Evolutionary conservation across 2,797 vertebrate species (phyloP), one percentile per base, ranked within the genome.

Genomic region (Pangasius larnaudii): DNA sequence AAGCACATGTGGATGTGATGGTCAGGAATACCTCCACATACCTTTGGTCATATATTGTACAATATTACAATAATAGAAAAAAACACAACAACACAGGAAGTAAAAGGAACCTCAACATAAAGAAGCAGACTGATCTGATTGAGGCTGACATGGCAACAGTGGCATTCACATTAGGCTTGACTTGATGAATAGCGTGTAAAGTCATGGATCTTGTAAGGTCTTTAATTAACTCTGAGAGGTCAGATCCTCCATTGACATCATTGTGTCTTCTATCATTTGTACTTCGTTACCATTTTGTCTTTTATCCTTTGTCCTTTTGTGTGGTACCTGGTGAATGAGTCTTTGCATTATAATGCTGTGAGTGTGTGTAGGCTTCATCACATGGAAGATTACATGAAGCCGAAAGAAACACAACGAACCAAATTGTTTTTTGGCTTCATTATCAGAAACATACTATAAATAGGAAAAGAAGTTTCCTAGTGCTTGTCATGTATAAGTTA

Each of bases 211-310:
- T 65, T 46, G 49, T 67, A 27, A 51, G 42, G 16, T 61, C 79
- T 61, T 82, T 83, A 83, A 83, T 83, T 82, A 63, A 46, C 65
- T 36, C 63, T n/a, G 33, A 82, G 65, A 59, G 65, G 79, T 49
- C 53, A 22, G 30, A 10, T 33, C 82, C 33, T 69, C 59, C 30
- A 49, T 2, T 74, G 53, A 49, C 27, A 81, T 36, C 13, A 10
- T 49, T 30, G 24, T 30, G 39, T 67, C 61, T 33, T 83, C 42
- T 24, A 81, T 27, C 6, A 65, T 49, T 67, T 51, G 42, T 51
- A 65, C n/a, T 51, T 83, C 3, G 1, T 65, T 63, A 49, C 27
- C 80, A 46, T 49, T 49, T 49, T 82, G 79, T 63, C 80, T 42
- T 63, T 82, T 30, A n/a, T 71, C 7, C 7, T 56, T 49, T 39